These are phyloP conservation scores for Philaethria dido DNA, from an alignment of 2,888 invertebrate genomes.

Conservation along the genomic window DNA sequence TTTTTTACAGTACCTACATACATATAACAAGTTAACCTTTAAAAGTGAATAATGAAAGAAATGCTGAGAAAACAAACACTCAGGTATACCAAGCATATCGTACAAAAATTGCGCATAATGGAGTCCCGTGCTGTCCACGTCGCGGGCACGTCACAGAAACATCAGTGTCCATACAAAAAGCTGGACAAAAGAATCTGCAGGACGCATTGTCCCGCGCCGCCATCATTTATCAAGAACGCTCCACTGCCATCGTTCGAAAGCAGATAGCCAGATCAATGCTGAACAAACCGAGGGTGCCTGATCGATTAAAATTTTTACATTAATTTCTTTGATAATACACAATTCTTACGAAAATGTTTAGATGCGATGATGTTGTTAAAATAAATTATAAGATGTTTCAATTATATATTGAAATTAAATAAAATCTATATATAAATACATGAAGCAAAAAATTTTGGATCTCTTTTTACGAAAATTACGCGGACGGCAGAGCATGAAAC, in stretches of 20 bases:
- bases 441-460: too few relatives aligned
- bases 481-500: too few relatives aligned
- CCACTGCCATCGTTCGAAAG: constrained; percentile 71
- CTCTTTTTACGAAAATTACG: too few relatives aligned
- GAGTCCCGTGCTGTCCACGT: constrained; percentile 51
- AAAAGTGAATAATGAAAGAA: not conserved
- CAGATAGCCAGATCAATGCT: constrained; percentile 74
- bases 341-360: not conserved
- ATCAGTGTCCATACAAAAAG: constrained; percentile 79
- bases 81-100: constrained; percentile 4
- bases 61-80: constrained; percentile 1
- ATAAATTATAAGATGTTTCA: too few relatives aligned
- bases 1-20: not conserved
- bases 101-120: constrained; percentile 46
- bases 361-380: not conserved
- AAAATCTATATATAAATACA: too few relatives aligned
- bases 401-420: too few relatives aligned
- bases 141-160: constrained; percentile 68
- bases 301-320: constrained; percentile 34
- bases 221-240: constrained; percentile 81
- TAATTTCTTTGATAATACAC: constrained; percentile 20
- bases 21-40: not conserved
- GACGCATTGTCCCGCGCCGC: constrained; percentile 69
- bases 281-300: constrained; percentile 44
- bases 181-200: constrained; percentile 79